Base-by-base conservation (phyloP, 2,113 vertebrate species). In the Fukomys damarensis region DNA sequence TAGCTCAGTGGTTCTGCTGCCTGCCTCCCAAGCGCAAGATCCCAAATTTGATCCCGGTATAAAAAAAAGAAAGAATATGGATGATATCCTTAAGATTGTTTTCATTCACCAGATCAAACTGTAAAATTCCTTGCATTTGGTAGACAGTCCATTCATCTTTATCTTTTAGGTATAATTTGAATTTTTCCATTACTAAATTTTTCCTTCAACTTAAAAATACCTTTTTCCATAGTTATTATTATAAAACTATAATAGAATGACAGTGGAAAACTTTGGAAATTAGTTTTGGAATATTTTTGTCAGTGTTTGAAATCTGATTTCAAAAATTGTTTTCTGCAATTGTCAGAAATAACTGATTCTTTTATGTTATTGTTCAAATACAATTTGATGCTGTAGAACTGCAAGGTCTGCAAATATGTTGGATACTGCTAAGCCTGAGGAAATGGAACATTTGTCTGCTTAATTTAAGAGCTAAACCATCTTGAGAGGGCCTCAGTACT, bases 191-290 rank as follows among this genome's bases (percentile, higher is more conserved):
- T 88, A 58, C 11, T 43, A 54, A 26, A 35, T 86, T 89, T 93
- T 89, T 80, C 59, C 72, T 96, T 86, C 77, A n/a, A 86, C 13
- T 88, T 94, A 35, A 96, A 97, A 93, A 77, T 93, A 85, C 17
- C 20, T 94, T 96, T 80, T 76, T 61, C 41, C 54, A 26, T 76
- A 30, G 65, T 93, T 28, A 68, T 49, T 86, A 80, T 38, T 54
- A 38, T 86, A 86, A 93, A 96, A 92, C 61, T 86, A 20, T 66
- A 82, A 92, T 94, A 81, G 77, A 91, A 72, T 35, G 80, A 63
- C 35, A 82, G 46, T 22, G 91, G 38, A 83, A 87, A 86, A 66
- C 41, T 26, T 77, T 82, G 13, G 46, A 93, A 94, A 24, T 77
- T 6, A 16, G 32, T 82, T 10, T 81, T 61, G 22, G 28, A 74